Evolutionary conservation across 2,113 vertebrate species (phyloP).

Genomic region (Phasianus colchicus): DNA sequence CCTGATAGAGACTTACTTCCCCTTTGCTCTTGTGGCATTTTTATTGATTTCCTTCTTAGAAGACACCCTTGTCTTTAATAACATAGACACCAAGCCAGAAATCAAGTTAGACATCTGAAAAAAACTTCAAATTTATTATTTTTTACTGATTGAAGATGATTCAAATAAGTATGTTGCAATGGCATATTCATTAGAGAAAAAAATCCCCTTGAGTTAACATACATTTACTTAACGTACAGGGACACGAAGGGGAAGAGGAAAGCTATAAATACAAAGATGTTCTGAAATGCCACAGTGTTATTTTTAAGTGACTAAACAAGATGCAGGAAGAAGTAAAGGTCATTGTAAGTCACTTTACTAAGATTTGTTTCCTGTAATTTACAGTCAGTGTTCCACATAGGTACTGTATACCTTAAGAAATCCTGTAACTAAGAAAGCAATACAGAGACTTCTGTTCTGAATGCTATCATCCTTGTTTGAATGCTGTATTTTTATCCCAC

Average conservation of each 20-base stretch:
- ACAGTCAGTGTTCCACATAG: not conserved
- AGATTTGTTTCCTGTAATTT: not conserved
- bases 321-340: not conserved
- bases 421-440: not conserved
- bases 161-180: not conserved
- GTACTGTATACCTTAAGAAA: not conserved
- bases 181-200: not conserved
- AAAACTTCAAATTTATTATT: not conserved
- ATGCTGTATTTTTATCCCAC: not conserved
- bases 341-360: not conserved
- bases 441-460: not conserved
- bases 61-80: not conserved
- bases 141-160: not conserved
- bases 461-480: not conserved
- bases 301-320: not conserved
- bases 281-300: not conserved
- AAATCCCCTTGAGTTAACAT: not conserved
- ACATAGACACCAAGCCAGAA: not conserved
- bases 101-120: not conserved
- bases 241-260: not conserved
- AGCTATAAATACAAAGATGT: not conserved
- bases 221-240: not conserved
- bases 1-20: not conserved
- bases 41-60: not conserved
- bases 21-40: not conserved